phyloP scores from a whole-genome alignment of 2,113 vertebrate genomes.

The Nanorana parkeri region DNA sequence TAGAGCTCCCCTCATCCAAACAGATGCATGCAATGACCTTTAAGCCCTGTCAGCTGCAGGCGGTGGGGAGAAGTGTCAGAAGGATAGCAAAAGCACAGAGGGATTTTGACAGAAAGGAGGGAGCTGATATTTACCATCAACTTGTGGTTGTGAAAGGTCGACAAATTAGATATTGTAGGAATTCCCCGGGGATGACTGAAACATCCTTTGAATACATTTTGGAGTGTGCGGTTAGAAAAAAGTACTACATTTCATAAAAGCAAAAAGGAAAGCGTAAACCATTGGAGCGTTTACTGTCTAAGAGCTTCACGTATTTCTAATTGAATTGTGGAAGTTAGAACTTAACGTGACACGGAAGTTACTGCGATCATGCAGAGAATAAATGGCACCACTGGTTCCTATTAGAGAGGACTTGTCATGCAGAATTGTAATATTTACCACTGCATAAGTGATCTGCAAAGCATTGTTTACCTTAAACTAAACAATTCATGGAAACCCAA shows the following conservation, averaged over 20 bases:
- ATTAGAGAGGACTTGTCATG: neutral
- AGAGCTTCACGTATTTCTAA: slow-evolving; percentile 1
- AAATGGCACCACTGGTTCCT: neutral
- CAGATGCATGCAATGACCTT: slow-evolving; percentile 50
- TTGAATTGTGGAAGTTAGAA: slow-evolving; percentile 1
- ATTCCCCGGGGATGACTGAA: slow-evolving; percentile 13
- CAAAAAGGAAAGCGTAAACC: slow-evolving; percentile 10
- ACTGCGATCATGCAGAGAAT: slow-evolving; percentile 3
- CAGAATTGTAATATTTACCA: too few species aligned
- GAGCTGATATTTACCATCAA: slow-evolving; percentile 52
- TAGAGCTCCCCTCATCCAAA: slow-evolving; percentile 28
- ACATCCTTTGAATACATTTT: slow-evolving; percentile 42
- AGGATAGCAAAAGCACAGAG: slow-evolving; percentile 28
- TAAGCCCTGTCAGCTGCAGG: slow-evolving; percentile 43
- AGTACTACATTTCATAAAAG: slow-evolving; percentile 1
- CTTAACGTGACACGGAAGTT: neutral
- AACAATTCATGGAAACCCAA: too few species aligned
- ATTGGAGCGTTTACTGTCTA: neutral
- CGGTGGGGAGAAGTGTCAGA: slow-evolving; percentile 41
- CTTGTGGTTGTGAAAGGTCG: slow-evolving; percentile 51
- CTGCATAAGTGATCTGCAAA: too few species aligned
- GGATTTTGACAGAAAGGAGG: slow-evolving; percentile 40
- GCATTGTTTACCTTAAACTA: too few species aligned
- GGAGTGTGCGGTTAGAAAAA: slow-evolving; percentile 4
- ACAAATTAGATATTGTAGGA: slow-evolving; percentile 53